Conservation (phyloP, 2,797 vertebrate species). For the Sorex maritimensis region DNA sequence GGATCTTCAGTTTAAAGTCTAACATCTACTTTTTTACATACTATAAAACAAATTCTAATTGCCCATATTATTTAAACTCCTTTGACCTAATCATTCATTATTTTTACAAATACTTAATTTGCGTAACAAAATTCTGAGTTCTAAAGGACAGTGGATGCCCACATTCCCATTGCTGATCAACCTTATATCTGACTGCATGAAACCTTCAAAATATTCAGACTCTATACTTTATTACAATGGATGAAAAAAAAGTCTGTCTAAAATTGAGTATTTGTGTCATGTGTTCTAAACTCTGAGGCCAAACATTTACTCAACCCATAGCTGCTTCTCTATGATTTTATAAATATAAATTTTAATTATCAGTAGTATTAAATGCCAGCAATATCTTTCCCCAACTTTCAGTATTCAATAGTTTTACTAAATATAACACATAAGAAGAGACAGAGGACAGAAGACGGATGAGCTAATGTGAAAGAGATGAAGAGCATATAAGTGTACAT, state of each 20-base stretch:
- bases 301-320: not conserved
- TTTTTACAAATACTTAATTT: not conserved
- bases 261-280: not conserved
- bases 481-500: conserved; percentile 36
- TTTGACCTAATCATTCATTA: not conserved
- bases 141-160: not conserved
- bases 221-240: not conserved
- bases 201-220: not conserved
- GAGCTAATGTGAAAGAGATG: conserved; percentile 54
- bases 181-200: not conserved
- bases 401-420: not conserved
- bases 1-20: conserved; percentile 13
- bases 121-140: not conserved
- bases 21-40: not conserved
- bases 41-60: not conserved
- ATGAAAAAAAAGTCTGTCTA: not conserved
- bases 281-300: not conserved
- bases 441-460: conserved; percentile 50
- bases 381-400: conserved; percentile 16
- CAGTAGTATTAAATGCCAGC: conserved; percentile 8
- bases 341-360: not conserved
- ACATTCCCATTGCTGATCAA: not conserved
- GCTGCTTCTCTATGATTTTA: not conserved
- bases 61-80: not conserved
- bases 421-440: conserved; percentile 31